Percentiles rank a stretch among this genome's conserved stretches.
phyloP scores from a whole-genome alignment of 2,797 vertebrate species.

The Acanthis flammea region DNA sequence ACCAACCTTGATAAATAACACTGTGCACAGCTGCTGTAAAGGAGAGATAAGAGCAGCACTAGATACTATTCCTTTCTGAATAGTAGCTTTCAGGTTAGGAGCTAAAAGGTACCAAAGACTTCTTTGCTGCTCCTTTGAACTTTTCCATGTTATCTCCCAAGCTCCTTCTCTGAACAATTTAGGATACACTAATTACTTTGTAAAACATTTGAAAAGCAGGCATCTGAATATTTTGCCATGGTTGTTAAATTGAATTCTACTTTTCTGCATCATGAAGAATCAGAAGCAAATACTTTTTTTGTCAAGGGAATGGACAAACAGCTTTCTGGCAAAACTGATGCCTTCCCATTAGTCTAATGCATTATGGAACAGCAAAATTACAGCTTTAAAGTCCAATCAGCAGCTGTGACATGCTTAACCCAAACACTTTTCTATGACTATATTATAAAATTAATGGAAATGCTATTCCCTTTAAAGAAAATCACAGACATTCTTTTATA shows the following conservation, averaged over 20 bases:
- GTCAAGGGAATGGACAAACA: background rate
- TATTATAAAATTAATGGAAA: conserved; percentile 12
- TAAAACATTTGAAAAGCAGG: background rate
- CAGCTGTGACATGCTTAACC: background rate
- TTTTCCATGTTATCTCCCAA: background rate
- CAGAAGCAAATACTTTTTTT: background rate
- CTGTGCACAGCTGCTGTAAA: background rate
- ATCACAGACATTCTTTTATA: background rate
- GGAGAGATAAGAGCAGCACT: background rate
- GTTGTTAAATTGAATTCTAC: background rate
- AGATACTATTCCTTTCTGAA: background rate
- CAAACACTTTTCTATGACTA: background rate
- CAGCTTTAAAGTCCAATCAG: background rate
- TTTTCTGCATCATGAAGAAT: background rate
- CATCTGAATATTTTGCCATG: background rate
- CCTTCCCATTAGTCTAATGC: background rate
- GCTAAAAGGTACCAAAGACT: background rate
- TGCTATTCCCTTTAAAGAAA: conserved; percentile 13
- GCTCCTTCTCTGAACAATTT: background rate
- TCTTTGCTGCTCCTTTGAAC: background rate
- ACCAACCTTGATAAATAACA: background rate
- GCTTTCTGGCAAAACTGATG: background rate
- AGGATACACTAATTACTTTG: background rate
- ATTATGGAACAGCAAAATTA: background rate
- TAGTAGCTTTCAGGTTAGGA: background rate